phyloP scores from a whole-genome alignment of 2,113 vertebrate species.

The Budorcas taxicolor region DNA sequence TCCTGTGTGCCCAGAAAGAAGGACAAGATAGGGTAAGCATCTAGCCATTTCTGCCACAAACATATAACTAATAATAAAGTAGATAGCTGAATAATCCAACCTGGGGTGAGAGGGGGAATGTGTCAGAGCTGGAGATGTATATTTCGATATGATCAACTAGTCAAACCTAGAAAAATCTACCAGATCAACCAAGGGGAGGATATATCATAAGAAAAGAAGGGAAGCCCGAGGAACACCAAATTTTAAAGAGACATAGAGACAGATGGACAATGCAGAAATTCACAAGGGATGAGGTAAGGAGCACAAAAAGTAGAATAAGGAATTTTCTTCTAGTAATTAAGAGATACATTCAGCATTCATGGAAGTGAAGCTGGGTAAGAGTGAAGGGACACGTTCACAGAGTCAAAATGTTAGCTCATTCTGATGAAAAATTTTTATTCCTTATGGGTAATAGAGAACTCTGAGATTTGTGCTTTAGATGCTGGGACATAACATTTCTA shows the following conservation, averaged over 20 bases:
- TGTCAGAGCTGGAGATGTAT: background rate
- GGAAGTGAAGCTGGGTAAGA: background rate
- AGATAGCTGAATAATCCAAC: background rate
- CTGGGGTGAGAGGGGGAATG: background rate
- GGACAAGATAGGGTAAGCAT: background rate
- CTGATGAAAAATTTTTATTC: background rate
- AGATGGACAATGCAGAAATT: background rate
- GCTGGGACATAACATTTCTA: background rate
- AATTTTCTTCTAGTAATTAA: background rate
- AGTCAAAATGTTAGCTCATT: background rate
- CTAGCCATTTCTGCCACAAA: background rate
- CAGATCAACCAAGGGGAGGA: background rate
- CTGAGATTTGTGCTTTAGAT: background rate
- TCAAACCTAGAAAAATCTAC: background rate
- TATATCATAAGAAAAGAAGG: background rate
- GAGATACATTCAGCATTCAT: background rate
- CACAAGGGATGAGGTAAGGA: background rate
- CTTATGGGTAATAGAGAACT: background rate
- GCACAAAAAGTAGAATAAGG: background rate
- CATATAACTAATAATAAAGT: background rate
- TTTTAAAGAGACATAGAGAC: background rate
- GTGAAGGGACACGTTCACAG: background rate
- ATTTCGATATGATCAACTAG: background rate
- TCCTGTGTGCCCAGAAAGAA: background rate
- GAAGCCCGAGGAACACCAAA: background rate